phyloP scores from a whole-genome alignment of 2,888 invertebrate genomes.

The Tinea pellionella region DNA sequence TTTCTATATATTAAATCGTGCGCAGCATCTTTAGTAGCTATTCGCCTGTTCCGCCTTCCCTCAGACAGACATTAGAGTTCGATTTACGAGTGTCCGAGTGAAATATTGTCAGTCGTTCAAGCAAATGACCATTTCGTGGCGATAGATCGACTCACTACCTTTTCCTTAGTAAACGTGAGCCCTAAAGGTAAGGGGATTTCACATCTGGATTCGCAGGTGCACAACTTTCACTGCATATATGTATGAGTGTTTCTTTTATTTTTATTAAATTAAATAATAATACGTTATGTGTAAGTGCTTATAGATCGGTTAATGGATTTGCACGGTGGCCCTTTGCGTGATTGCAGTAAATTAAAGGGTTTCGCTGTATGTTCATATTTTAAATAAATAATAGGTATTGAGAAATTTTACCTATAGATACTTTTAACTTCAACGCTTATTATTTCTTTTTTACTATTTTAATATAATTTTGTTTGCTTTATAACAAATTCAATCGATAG shows the following conservation, averaged over 20 bases:
- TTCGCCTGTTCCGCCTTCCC: slow-evolving; percentile 14
- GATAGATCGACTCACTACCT: slow-evolving; percentile 20
- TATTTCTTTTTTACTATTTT: no score
- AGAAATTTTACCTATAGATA: no score
- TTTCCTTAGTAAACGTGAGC: slow-evolving; percentile 8
- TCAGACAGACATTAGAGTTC: slow-evolving; percentile 3
- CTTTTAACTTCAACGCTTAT: no score
- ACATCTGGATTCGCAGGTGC: slow-evolving; percentile 12
- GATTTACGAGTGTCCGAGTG: slow-evolving; percentile 18
- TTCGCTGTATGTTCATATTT: not conserved
- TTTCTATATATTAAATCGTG: slow-evolving; percentile 14
- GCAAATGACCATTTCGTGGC: slow-evolving; percentile 29
- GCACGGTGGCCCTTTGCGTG: slow-evolving; percentile 12
- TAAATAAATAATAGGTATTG: no score
- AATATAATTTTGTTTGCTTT: no score
- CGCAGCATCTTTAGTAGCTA: slow-evolving; percentile 12
- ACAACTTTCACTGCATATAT: slow-evolving; percentile 11
- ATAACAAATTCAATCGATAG: no score
- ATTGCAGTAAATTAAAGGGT: not conserved
- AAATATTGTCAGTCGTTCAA: slow-evolving; percentile 26
- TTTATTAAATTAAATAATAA: not conserved
- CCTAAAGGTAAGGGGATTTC: slow-evolving; percentile 14
- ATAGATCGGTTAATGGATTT: not conserved
- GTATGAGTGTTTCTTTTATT: not conserved
- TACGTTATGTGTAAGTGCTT: not conserved